Base-by-base conservation (phyloP, 2,113 vertebrate genomes). In the Symphodus melops region DNA sequence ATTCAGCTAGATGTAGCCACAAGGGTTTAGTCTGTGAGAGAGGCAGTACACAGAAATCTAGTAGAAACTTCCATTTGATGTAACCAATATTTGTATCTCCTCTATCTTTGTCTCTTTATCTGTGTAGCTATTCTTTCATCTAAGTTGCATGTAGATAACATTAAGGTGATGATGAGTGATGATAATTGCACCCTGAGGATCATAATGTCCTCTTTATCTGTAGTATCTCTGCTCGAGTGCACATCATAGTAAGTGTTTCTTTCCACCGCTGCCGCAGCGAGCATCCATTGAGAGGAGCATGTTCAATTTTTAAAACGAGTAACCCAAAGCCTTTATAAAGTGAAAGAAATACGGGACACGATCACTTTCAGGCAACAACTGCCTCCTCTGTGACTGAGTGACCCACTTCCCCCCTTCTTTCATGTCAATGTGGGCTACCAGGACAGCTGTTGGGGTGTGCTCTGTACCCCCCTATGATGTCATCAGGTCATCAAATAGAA, bases 251-350 rank as follows among this genome's bases (percentile, higher is more conserved):
- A 68, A 84, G 64, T 72, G 58, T 52, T 33, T 58, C 55, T 61
- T 46, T 60, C 58, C 55, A 60, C 68, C 56, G 65, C 79, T 48
- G 73, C 72, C 77, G 77, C 75, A 44, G 28, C 17, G 56, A 59
- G 51, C 54, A 36, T 67, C 74, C 82, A 62, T 37, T 67, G 76
- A 83, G 65, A 46, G 37, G 44, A 68, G 68, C 48, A 55, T 68
- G 80, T 70, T 89, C 51, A 77, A 88, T 90, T 84, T 88, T 90
- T 83, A 64, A 89, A 83, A 68, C 1, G 41, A 63, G 77, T 82
- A 84, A 90, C 71, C 41, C 64, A 55, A 68, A 75, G 52, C 72
- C 20, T 54, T 71, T 58, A 39, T 73, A 36, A 81, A 84, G 72
- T 23, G 57, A 58, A 57, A 75, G 82, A 48, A n/a, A 17, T 48